A percentile compares a stretch with the other conserved stretches of the same genome.
These are phyloP conservation scores for Cladopsammia gracilis DNA, from an alignment of 64 coral and sea anemone species.

Conservation along the genomic window DNA sequence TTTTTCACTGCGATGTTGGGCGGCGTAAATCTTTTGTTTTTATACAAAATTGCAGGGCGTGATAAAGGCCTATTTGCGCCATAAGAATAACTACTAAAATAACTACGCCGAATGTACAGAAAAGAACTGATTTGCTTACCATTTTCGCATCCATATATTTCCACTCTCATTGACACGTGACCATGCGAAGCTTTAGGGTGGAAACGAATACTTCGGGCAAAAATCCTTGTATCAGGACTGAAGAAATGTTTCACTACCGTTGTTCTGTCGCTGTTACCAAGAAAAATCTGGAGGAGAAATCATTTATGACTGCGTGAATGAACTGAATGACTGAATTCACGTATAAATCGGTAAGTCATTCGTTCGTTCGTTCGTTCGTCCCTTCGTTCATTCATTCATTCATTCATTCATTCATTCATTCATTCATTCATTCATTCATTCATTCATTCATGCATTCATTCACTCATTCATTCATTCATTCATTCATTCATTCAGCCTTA, in stretches of 20 bases:
- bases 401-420: too few relatives aligned
- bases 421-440: too few relatives aligned
- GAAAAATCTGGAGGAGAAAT: background rate
- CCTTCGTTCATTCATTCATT: too few relatives aligned
- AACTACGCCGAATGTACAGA: too few relatives aligned
- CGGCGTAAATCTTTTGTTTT: too few relatives aligned
- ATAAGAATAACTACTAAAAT: too few relatives aligned
- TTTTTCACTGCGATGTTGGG: too few relatives aligned
- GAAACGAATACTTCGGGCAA: constrained; percentile 30
- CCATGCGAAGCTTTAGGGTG: constrained; percentile 2
- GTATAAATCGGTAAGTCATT: background rate
- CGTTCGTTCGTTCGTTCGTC: background rate
- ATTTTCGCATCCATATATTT: constrained; percentile 17
- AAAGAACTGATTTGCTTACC: background rate
- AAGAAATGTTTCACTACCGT: constrained; percentile 16
- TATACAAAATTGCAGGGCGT: too few relatives aligned
- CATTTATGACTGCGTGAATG: background rate
- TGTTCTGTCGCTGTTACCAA: constrained; percentile 1
- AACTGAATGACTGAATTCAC: background rate
- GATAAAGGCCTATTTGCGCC: too few relatives aligned
- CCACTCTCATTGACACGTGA: constrained; percentile 15
- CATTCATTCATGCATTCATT: too few relatives aligned
- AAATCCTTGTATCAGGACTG: background rate
- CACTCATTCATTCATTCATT: too few relatives aligned
- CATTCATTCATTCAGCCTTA: too few relatives aligned